Percentiles rank a stretch among this genome's conserved stretches.
These are phyloP conservation scores for Nycticryphes semicollaris DNA, from an alignment of 2,113 vertebrate genomes.

Conservation along the genomic window DNA sequence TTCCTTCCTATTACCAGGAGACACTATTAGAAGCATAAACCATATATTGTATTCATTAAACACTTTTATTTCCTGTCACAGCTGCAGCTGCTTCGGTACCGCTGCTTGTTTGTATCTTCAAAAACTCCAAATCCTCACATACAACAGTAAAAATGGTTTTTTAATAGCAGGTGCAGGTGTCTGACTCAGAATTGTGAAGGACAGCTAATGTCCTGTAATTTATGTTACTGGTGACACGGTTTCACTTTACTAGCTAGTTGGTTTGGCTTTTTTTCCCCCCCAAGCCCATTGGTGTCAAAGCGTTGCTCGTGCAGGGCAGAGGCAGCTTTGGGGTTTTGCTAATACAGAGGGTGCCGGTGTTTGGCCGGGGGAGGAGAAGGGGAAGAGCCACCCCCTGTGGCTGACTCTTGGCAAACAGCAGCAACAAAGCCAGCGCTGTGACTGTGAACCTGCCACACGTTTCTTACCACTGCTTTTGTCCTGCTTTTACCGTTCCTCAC, in stretches of 20 bases:
- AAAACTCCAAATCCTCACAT: not conserved
- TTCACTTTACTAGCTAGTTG: not conserved
- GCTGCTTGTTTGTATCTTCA: not conserved
- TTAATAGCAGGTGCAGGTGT: not conserved
- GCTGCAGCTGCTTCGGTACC: not conserved
- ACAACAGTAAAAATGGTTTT: not conserved
- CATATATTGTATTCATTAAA: not conserved
- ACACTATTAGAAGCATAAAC: not conserved
- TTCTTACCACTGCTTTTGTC: not conserved
- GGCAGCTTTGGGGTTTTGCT: not conserved
- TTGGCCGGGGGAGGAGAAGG: not conserved
- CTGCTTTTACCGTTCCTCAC: not conserved
- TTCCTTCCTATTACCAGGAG: not conserved
- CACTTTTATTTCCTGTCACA: not conserved
- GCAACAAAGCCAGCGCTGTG: not conserved
- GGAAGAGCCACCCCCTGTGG: not conserved
- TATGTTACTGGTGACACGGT: not conserved
- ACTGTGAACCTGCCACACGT: accelerated
- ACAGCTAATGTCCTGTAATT: not conserved
- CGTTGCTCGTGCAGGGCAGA: not conserved
- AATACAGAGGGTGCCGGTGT: not conserved
- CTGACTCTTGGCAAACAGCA: not conserved
- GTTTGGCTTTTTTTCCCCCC: not conserved
- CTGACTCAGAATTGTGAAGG: not conserved
- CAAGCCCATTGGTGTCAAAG: not conserved